Conservation (phyloP, 2,113 vertebrate species). For the Enhydra lutris region DNA sequence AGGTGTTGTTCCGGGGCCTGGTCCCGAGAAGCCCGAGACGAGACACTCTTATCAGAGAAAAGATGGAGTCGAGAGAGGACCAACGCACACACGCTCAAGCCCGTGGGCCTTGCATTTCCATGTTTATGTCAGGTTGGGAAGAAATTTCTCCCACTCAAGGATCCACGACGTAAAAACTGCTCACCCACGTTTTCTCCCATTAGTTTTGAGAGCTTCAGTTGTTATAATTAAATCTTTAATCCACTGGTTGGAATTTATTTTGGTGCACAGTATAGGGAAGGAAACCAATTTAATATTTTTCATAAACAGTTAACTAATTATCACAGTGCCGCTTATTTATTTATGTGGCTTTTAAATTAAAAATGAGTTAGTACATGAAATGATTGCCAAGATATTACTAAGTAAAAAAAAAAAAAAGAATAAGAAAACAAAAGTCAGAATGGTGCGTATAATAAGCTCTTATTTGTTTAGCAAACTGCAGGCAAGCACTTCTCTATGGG, state of each 20-base stretch:
- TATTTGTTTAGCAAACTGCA: background rate
- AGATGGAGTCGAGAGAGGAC: background rate
- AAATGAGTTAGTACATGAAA: constrained; percentile 57
- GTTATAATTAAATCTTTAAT: constrained; percentile 51
- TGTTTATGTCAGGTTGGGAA: background rate
- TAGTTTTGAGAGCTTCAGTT: constrained; percentile 24
- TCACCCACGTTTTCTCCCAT: background rate
- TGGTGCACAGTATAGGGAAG: background rate
- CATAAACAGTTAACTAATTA: constrained; percentile 57
- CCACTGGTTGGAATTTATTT: constrained; percentile 41
- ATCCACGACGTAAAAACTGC: background rate
- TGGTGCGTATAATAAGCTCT: background rate
- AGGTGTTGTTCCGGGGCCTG: background rate
- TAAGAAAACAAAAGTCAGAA: background rate
- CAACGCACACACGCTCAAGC: background rate
- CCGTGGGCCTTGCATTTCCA: background rate
- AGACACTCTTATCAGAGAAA: background rate
- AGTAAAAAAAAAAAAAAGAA: constrained; percentile 22
- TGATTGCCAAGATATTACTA: constrained; percentile 48
- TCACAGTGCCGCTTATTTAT: constrained; percentile 50
- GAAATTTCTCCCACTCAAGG: background rate
- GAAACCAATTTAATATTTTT: constrained; percentile 60
- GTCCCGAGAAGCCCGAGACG: background rate
- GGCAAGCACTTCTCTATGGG: background rate
- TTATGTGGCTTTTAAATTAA: constrained; percentile 65